Percentiles rank a stretch among this genome's conserved stretches.
Conservation (phyloP, 1,140 invertebrate species). For the Drosophila rufa region DNA sequence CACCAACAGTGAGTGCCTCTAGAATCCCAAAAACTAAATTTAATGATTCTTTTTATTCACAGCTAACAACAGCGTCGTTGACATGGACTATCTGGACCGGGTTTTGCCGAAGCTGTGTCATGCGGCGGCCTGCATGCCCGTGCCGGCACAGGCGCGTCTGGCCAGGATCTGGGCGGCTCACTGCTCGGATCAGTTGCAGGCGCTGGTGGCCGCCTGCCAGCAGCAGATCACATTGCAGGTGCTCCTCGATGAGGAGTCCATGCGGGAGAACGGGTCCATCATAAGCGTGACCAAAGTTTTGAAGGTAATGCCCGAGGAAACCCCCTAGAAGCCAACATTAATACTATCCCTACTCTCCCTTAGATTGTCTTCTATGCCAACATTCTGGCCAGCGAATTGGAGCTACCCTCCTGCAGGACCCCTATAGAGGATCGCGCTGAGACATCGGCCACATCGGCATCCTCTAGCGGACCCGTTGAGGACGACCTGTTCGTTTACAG, state of each 20-base stretch:
- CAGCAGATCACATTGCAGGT: constrained; percentile 94
- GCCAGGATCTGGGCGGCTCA: constrained; percentile 92
- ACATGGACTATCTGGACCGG: constrained; percentile 92
- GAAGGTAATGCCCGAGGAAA: constrained; percentile 87
- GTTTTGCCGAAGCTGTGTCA: constrained; percentile 93
- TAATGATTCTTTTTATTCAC: background rate
- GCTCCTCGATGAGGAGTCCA: constrained; percentile 90
- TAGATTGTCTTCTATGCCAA: constrained; percentile 96
- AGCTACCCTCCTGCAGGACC: constrained; percentile 85
- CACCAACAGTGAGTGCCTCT: constrained; percentile 87
- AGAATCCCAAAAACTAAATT: background rate
- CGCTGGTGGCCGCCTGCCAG: constrained; percentile 92
- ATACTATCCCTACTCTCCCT: constrained; percentile 58
- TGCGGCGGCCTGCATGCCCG: constrained; percentile 90
- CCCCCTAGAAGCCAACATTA: too few relatives aligned
- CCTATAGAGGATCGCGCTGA: constrained; percentile 33
- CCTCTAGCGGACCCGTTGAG: constrained; percentile 41
- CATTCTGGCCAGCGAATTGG: constrained; percentile 92
- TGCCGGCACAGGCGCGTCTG: constrained; percentile 92
- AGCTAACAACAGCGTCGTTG: constrained; percentile 85
- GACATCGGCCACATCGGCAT: constrained; percentile 26
- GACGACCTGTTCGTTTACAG: constrained; percentile 76
- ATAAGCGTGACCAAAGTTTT: constrained; percentile 93
- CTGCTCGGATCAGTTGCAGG: constrained; percentile 89
- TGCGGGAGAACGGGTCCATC: constrained; percentile 94